Evolutionary conservation across 2,888 invertebrate genomes (phyloP), one percentile per base, ranked within the genome.

Genomic region (Hemaris fuciformis): DNA sequence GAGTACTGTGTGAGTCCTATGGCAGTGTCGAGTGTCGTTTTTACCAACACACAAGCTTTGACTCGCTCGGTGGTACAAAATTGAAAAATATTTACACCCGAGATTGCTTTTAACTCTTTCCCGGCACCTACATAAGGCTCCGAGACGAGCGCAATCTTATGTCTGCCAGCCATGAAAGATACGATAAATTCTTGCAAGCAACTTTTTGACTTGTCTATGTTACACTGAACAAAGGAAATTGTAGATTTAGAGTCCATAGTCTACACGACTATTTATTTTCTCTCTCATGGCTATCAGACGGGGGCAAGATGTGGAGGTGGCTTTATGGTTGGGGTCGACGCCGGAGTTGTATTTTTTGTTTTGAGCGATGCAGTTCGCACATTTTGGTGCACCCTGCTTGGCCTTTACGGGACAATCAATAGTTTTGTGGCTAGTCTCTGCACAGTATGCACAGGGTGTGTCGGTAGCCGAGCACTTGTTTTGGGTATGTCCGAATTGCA

Each of bases 401-500:
- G 48, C 7, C 18, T 61, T 63, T 0, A 61, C 13, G 0, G 67
- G 62, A 57, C 68, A 66, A 6, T 38, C 3, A 7, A 46, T 13
- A 46, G 53, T 64, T 8, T 7, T 7, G 27, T 67, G 65, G 6
- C 48, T 7, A 0, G 23, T n/a, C 0, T 57, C 43, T 0, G 64
- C 43, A 41, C 72, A 70, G 38, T 72, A 61, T 0, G 68, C 65
- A 57, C 72, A 72, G 0, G 23, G 5, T 0, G 3, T 1, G 1
- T 1, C 0, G 0, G 23, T 38, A 0, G 31, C 8, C 13, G 22
- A 59, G 57, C 72, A 72, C 1, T 56, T 43, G 2, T 42, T 59
- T 0, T 60, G 59, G 0, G 64, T 62, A 57, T 70, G 70, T 0
- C 70, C 72, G 31, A 62, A 70, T 8, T 63, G 62, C 6, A 71